Conservation (phyloP, 1,140 invertebrate genomes). For the Proales similis region DNA sequence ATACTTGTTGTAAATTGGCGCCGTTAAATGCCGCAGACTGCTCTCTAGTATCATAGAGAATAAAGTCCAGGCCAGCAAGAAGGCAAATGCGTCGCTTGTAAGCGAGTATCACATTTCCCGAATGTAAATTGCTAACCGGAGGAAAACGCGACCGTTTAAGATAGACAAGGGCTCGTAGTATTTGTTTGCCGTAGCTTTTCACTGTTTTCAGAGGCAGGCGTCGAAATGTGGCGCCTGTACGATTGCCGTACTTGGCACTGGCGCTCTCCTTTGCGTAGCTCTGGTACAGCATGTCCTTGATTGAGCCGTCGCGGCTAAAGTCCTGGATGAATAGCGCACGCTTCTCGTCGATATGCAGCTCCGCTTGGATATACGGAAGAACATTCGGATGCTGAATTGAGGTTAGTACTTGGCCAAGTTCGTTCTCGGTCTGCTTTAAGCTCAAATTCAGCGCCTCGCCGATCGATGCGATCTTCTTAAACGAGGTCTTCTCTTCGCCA, state of each 20-base stretch:
- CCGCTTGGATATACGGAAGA: conserved; percentile 2
- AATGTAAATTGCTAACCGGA: conserved; percentile 31
- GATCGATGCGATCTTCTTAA: conserved; percentile 15
- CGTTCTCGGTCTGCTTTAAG: conserved; percentile 5
- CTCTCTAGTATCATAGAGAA: conserved; percentile 2
- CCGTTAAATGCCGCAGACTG: conserved; percentile 5
- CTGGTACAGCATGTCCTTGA: not conserved
- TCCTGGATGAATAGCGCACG: conserved; percentile 14
- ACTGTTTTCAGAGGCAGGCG: conserved; percentile 1
- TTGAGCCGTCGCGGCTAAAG: conserved; percentile 23
- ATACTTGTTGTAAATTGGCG: conserved; percentile 1
- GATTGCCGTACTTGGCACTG: not conserved
- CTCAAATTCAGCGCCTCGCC: conserved; percentile 18
- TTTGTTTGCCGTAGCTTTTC: conserved; percentile 26
- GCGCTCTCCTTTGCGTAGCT: conserved; percentile 5
- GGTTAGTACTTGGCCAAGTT: conserved; percentile 17
- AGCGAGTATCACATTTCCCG: conserved; percentile 27
- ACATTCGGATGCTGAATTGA: conserved; percentile 12
- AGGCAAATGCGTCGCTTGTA: conserved; percentile 24
- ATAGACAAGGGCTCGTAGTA: conserved; percentile 23
- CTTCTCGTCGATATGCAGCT: conserved; percentile 19
- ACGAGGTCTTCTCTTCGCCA: conserved; percentile 2
- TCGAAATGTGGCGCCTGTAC: not conserved
- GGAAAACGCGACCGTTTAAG: conserved; percentile 10
- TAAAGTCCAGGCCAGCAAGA: conserved; percentile 11